Conservation (phyloP, 2,113 vertebrate species). For the Canis aureus region DNA sequence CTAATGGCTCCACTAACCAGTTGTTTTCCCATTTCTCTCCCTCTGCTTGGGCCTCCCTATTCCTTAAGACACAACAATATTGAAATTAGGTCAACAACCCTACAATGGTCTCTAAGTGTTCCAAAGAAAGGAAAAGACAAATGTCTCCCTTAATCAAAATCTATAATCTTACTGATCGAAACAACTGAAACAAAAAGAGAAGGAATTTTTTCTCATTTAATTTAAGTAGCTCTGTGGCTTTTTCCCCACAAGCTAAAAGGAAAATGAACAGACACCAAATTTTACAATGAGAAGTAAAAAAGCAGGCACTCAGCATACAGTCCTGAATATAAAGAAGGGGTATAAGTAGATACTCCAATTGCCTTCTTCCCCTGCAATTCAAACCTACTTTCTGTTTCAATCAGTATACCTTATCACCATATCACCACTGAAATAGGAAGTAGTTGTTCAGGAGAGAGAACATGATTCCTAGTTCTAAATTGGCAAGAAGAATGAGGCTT, state of each 20-base stretch:
- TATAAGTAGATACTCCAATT: not conserved
- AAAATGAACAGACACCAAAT: slow-evolving; percentile 29
- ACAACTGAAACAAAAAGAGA: slow-evolving; percentile 1
- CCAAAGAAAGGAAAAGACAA: not conserved
- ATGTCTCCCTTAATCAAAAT: not conserved
- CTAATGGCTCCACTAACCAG: not conserved
- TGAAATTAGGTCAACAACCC: not conserved
- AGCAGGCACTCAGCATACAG: not conserved
- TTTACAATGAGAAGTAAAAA: not conserved
- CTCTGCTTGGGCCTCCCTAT: not conserved
- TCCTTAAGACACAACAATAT: not conserved
- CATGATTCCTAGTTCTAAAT: not conserved
- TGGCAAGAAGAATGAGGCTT: not conserved
- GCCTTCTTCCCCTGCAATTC: not conserved
- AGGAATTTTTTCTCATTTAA: slow-evolving; percentile 26
- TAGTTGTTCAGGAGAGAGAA: not conserved
- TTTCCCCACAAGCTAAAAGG: slow-evolving; percentile 13
- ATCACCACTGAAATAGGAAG: slow-evolving; percentile 43
- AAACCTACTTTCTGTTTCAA: slow-evolving; percentile 59
- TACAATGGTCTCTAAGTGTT: not conserved
- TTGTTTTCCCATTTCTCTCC: not conserved
- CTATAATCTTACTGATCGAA: slow-evolving; percentile 18
- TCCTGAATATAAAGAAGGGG: not conserved
- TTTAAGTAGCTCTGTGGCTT: slow-evolving; percentile 33
- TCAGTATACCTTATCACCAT: not conserved